Evolutionary conservation across 1,140 invertebrate genomes (phyloP).

Genomic region (Panagrolaimus sp.): DNA sequence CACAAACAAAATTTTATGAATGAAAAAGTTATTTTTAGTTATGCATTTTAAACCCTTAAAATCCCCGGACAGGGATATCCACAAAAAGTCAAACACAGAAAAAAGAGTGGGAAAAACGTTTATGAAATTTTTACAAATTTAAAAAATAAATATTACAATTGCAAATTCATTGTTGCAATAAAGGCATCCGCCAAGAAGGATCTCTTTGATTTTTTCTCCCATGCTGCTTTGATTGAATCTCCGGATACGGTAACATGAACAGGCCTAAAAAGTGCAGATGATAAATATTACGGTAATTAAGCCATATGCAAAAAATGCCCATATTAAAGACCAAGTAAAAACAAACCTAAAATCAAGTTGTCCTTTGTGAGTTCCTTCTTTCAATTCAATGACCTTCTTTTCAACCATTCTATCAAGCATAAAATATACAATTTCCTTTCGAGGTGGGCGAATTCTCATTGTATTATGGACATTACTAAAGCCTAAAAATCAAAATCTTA

Average conservation of each 20-base stretch:
- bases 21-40: no score
- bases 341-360: slow-evolving; percentile 12
- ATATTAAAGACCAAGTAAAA: no score
- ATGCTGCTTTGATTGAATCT: neutral
- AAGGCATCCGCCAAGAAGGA: neutral
- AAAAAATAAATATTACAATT: neutral
- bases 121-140: no score
- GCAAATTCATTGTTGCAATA: neutral
- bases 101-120: neutral
- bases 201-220: neutral
- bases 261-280: neutral
- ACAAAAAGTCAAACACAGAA: neutral
- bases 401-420: slow-evolving; percentile 1
- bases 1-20: no score
- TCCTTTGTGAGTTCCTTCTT: slow-evolving; percentile 1
- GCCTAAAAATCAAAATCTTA: neutral
- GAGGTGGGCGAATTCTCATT: neutral
- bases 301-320: no score
- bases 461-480: neutral
- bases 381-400: neutral
- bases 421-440: neutral
- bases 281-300: neutral
- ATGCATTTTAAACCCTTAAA: no score
- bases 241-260: neutral
- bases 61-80: no score